These are phyloP conservation scores for Drosophila percnosoma DNA, from an alignment of 2,888 invertebrate genomes.

Conservation along the genomic window DNA sequence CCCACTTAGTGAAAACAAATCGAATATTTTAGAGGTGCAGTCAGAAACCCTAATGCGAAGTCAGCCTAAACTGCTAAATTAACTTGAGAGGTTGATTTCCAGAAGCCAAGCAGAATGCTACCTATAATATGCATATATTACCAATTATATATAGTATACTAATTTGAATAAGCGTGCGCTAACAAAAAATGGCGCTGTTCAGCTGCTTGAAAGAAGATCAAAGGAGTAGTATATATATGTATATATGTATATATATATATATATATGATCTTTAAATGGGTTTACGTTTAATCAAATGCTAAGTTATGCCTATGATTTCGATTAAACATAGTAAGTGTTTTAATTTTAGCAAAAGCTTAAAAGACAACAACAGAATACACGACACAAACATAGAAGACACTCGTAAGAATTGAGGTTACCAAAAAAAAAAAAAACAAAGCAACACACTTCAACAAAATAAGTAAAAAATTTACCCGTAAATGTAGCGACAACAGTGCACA, in stretches of 20 bases:
- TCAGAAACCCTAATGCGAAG: constrained; percentile 38
- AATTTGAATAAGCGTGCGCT: constrained; percentile 27
- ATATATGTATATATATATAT: neutral
- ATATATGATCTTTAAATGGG: constrained; percentile 41
- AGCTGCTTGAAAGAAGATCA: constrained; percentile 56
- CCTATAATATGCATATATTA: constrained; percentile 43
- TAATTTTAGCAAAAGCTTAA: constrained; percentile 55
- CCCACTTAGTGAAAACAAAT: constrained; percentile 50
- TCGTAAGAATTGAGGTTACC: constrained; percentile 56
- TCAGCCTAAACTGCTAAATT: constrained; percentile 59
- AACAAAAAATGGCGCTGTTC: constrained; percentile 61
- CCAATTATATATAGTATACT: constrained; percentile 25
- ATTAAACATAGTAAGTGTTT: constrained; percentile 39
- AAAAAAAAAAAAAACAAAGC: constrained; percentile 25
- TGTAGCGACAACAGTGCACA: constrained; percentile 48
- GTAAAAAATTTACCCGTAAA: constrained; percentile 34
- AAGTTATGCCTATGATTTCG: constrained; percentile 61
- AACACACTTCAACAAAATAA: constrained; percentile 30
- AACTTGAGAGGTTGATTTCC: constrained; percentile 58
- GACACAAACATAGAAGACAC: constrained; percentile 41
- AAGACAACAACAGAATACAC: constrained; percentile 68
- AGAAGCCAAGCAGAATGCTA: constrained; percentile 31
- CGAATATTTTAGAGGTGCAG: constrained; percentile 48
- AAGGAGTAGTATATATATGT: neutral
- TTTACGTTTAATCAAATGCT: constrained; percentile 75